phyloP scores from a whole-genome alignment of 2,888 invertebrate species.

The Trimorus sp. region DNA sequence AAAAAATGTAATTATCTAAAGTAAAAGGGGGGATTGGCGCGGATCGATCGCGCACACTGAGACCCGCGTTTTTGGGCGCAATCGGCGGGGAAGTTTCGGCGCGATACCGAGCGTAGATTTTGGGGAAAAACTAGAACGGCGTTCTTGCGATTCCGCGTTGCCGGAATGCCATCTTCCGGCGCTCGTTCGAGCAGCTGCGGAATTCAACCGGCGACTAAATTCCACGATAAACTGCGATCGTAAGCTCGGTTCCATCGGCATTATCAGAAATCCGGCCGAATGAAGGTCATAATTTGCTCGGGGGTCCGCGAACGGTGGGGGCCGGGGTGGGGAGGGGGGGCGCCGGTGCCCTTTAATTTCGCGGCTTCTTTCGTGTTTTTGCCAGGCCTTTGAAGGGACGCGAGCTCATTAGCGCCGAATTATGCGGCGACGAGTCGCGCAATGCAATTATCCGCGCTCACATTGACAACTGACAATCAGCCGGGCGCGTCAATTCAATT shows the following conservation, averaged over 20 bases:
- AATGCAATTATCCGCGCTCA: constrained; percentile 14
- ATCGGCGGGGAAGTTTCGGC: not conserved
- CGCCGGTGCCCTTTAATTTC: not conserved
- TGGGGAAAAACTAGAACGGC: constrained; percentile 16
- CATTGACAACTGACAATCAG: constrained; percentile 43
- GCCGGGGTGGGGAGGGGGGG: too few species aligned
- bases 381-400: not conserved
- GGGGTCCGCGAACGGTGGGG: too few species aligned
- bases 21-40: constrained; percentile 14
- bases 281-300: too few species aligned
- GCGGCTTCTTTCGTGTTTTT: constrained; percentile 7
- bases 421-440: constrained; percentile 14
- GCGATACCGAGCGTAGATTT: constrained; percentile 9
- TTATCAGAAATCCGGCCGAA: constrained; percentile 17
- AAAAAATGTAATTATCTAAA: constrained; percentile 45
- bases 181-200: constrained; percentile 23
- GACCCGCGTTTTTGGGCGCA: not conserved
- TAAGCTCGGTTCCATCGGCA: constrained; percentile 23
- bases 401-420: constrained; percentile 21
- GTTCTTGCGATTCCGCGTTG: constrained; percentile 36
- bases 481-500: constrained; percentile 22
- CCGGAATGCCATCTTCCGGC: constrained; percentile 26
- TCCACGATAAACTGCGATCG: constrained; percentile 20
- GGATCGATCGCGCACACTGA: constrained; percentile 9
- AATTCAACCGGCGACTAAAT: constrained; percentile 19